phyloP scores from a whole-genome alignment of 2,797 vertebrate genomes.

The Avahi laniger region DNA sequence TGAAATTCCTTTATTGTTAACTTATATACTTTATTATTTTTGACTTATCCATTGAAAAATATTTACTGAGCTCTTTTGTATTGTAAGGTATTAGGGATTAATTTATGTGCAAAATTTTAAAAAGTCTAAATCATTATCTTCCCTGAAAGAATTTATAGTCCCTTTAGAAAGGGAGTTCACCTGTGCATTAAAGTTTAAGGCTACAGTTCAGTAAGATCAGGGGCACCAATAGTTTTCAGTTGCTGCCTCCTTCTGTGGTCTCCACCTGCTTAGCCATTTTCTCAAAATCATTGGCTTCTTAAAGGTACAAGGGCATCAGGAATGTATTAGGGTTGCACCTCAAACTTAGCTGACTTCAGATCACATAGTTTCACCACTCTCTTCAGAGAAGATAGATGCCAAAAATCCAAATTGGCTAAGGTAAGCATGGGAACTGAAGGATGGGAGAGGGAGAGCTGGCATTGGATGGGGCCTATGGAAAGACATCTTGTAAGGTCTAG shows the following conservation, averaged over 20 bases:
- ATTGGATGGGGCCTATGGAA: background rate
- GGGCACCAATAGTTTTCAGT: background rate
- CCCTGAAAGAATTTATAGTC: background rate
- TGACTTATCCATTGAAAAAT: background rate
- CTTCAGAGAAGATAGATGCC: background rate
- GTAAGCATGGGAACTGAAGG: background rate
- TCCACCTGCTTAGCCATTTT: conserved; percentile 1
- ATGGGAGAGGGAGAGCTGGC: background rate
- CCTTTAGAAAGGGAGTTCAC: background rate
- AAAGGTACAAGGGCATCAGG: background rate
- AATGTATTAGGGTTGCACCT: background rate
- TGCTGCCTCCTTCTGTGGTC: background rate
- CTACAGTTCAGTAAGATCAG: background rate
- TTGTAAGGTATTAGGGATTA: background rate
- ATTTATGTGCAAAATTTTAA: background rate
- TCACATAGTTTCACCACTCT: background rate
- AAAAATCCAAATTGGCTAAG: background rate
- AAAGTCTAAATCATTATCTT: background rate
- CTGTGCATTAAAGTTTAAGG: background rate
- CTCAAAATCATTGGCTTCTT: background rate
- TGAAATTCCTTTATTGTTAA: conserved; percentile 15
- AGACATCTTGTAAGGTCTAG: background rate
- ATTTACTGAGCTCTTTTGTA: conserved; percentile 1
- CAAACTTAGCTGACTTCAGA: background rate
- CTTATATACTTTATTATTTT: background rate